Base-by-base conservation (phyloP, 2,797 vertebrate genomes). In the Anabacerthia variegaticeps region DNA sequence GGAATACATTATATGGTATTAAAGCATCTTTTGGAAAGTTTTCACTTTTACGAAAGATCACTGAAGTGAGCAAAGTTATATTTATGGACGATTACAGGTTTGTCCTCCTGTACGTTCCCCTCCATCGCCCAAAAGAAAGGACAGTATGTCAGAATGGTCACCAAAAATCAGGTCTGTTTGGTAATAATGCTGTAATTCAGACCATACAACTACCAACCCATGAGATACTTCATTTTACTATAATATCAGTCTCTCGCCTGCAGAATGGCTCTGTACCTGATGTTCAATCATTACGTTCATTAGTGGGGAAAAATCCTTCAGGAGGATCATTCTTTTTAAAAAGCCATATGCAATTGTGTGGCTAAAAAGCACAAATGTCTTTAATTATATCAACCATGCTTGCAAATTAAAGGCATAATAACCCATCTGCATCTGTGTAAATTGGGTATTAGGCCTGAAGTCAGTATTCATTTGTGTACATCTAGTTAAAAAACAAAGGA, bases 381-480 rank as follows among this genome's bases (percentile, higher is more conserved):
- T 89, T 92, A 92, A 93, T 85, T 88, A 88, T n/a, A 90, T 65
- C 66, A 73, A 67, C 73, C 61, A 44, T 36, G 80, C 63, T 92
- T 87, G 77, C 76, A 91, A 94, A 94, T 88, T 79, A 79, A 95
- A 94, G 89, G 59, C 85, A 67, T 69, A 93, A 94, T 84, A 89
- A 85, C 30, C 67, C 63, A 77, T 76, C 78, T 96, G 85, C 88
- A 79, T 63, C 37, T 93, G 36, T 61, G 66, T 51, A 86, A 84
- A 92, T 80, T 1, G 0, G 27, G 48, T 24, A 58, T 74, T 72
- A 65, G 65, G 69, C 55, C 67, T 65, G 63, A 90, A 96, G 78
- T 91, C 75, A 65, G 61, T 77, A 83, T 85, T 79, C 75, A 71
- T 88, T 89, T 87, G 41, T 68, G 72, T 61, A 80, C 27, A 39